These are phyloP conservation scores for Therioaphis trifolii DNA, from an alignment of 2,888 invertebrate species.

Conservation along the genomic window DNA sequence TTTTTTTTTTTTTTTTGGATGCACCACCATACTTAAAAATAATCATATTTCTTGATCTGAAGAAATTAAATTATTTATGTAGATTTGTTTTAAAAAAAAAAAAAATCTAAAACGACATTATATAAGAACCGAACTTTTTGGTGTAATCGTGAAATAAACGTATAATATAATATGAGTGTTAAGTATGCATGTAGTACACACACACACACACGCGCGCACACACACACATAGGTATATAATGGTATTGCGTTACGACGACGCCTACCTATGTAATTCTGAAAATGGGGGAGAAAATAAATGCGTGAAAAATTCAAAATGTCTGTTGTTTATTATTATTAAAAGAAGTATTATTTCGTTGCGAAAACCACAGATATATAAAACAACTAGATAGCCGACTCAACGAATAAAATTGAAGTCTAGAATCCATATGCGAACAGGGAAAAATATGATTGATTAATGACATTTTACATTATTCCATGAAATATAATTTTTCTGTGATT, in stretches of 20 bases:
- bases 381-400: too few relatives aligned
- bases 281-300: background rate
- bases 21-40: too few relatives aligned
- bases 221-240: too few relatives aligned
- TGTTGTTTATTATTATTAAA: constrained; percentile 49
- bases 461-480: too few relatives aligned
- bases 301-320: background rate
- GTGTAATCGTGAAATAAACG: constrained; percentile 47
- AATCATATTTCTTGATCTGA: constrained; percentile 16
- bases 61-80: background rate
- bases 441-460: too few relatives aligned
- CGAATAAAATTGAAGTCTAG: too few relatives aligned
- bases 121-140: background rate
- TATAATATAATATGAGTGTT: constrained; percentile 16
- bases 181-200: background rate
- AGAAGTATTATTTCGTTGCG: constrained; percentile 9
- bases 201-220: background rate
- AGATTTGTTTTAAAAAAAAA: constrained; percentile 12
- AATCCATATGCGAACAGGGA: too few relatives aligned
- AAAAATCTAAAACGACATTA: constrained; percentile 20
- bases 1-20: too few relatives aligned
- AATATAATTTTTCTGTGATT: too few relatives aligned
- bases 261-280: too few relatives aligned
- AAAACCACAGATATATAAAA: too few relatives aligned
- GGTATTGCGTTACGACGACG: too few relatives aligned